Base-by-base conservation (phyloP, 2,888 invertebrate genomes). In the Ophioninae sp. region DNA sequence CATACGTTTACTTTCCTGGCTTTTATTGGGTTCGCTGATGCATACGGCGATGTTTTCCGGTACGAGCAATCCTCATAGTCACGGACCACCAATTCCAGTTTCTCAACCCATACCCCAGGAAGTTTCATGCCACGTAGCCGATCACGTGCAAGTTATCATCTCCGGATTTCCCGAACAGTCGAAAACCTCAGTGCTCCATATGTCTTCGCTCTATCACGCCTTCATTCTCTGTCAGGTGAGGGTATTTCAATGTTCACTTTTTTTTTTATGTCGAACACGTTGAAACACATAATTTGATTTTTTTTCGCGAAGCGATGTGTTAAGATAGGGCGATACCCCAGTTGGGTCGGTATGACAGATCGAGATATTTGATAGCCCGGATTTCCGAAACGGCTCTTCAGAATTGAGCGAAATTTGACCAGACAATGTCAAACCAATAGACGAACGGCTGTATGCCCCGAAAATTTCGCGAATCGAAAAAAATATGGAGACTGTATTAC, bases 111-210 rank as follows among this genome's bases (percentile, higher is more conserved):
- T 99, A 86, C 99, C 99, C 6, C 97, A 99, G 91, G 99, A 99
- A 93, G 98, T 98, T 68, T 98, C 98, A 71, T 98, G 98, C 90
- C 98, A 98, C 93, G 97, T 99, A 91, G 98, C 99, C 63, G 99
- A 99, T 94, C 98, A 99, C 91, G 96, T 99, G 87, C 98, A 99
- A 95, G 96, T 97, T 20, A 99, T 99, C 90, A 96, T 99, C 94
- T 97, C 98, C 0, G 98, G 98, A 10, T 99, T 99, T 94, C 98
- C 98, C 51, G 99, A 99, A 91, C 98, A 98, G 91, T 96, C 97
- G 0, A 98, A 98, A 94, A 95, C 97, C 2, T 98, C 97, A 0
- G 97, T 98, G 6, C 94, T 97, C 77, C 98, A 99, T 90, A 98
- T 99, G 98, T 98, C 97, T 74, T 98, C 99, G 0, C 94, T 99